A percentile compares a stretch with the other conserved stretches of the same genome.
These are phyloP conservation scores for Corythaeola cristata DNA, from an alignment of 2,113 vertebrate species.

Conservation along the genomic window DNA sequence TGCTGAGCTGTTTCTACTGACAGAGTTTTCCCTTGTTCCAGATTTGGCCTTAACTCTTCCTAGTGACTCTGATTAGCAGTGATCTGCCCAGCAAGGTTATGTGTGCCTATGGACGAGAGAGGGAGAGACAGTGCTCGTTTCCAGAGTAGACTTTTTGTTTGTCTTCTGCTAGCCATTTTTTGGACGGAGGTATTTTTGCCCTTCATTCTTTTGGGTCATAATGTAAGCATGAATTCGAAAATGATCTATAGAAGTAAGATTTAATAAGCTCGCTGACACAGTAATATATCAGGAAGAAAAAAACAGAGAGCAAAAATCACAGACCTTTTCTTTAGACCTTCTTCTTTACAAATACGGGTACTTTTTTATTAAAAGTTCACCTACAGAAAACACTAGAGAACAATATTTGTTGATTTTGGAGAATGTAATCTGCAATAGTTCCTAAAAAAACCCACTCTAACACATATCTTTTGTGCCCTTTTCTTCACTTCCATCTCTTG, in stretches of 20 bases:
- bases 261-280: conserved; percentile 54
- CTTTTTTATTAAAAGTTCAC: neutral
- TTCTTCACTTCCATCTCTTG: neutral
- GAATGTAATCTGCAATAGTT: neutral
- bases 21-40: conserved; percentile 52
- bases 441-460: neutral
- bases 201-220: conserved; percentile 51
- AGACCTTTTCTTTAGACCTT: conserved; percentile 22
- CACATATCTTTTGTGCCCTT: neutral
- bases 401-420: conserved; percentile 29
- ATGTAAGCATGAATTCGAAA: conserved; percentile 70
- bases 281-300: conserved; percentile 10
- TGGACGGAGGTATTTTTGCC: neutral
- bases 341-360: conserved; percentile 2
- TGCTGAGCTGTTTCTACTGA: conserved; percentile 22
- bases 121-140: conserved; percentile 43
- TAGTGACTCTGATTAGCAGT: conserved; percentile 16
- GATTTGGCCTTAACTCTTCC: conserved; percentile 39
- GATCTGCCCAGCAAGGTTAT: neutral
- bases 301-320: conserved; percentile 23
- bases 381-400: conserved; percentile 2
- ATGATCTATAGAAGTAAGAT: conserved; percentile 60
- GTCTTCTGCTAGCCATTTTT: conserved; percentile 47
- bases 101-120: neutral
- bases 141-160: conserved; percentile 49